Evolutionary conservation across 1,140 invertebrate genomes (phyloP).

Genomic region (Drosophila aff.): DNA sequence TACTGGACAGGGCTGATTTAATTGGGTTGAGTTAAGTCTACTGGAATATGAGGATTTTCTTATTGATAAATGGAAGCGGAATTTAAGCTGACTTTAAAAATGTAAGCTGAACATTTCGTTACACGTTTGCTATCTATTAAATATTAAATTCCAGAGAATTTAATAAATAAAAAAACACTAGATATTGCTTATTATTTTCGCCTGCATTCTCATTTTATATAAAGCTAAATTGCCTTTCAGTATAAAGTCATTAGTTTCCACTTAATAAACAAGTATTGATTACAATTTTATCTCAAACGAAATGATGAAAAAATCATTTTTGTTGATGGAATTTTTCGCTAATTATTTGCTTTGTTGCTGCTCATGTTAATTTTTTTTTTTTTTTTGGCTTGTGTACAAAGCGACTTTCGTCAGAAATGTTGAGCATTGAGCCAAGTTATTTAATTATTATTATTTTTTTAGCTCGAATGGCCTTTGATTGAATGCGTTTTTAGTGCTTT

Average conservation of each 20-base stretch:
- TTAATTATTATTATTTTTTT: constrained; percentile 33
- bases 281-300: constrained; percentile 1
- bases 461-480: constrained; percentile 25
- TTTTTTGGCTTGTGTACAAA: neutral
- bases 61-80: neutral
- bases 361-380: neutral
- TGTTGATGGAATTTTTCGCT: constrained; percentile 28
- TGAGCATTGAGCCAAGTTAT: constrained; percentile 30
- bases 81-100: neutral
- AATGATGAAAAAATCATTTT: constrained; percentile 11
- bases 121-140: neutral
- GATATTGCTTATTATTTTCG: neutral
- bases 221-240: neutral
- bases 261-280: constrained; percentile 33
- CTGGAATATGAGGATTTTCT: neutral
- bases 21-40: neutral
- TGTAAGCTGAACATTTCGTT: neutral
- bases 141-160: neutral
- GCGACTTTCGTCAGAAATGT: constrained; percentile 29
- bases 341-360: constrained; percentile 31
- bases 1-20: constrained; percentile 4
- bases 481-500: constrained; percentile 28
- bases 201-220: neutral
- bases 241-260: constrained; percentile 32
- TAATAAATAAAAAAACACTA: neutral